A percentile compares a stretch with the other conserved stretches of the same genome.
phyloP scores from a whole-genome alignment of 2,797 vertebrate species.

The Arnoldichthys spilopterus region DNA sequence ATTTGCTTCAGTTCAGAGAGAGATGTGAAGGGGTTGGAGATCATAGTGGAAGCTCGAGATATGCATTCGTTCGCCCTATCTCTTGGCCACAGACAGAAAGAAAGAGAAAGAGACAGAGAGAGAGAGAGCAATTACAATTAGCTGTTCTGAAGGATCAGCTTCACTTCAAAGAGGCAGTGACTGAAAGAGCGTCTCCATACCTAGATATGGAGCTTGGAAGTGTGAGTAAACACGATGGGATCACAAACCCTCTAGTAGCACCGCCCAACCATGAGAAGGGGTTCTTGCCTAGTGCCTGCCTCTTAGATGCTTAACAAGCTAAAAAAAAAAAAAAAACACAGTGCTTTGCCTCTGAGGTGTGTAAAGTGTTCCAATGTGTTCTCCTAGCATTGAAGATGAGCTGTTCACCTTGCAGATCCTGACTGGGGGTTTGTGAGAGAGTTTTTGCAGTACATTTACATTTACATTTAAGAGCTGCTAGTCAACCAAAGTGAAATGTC shows the following conservation, averaged over 20 bases:
- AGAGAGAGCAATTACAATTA: conserved; percentile 75
- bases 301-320: conserved; percentile 66
- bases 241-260: conserved; percentile 81
- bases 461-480: not conserved
- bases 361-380: conserved; percentile 50
- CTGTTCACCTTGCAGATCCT: not conserved
- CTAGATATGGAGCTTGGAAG: conserved; percentile 70
- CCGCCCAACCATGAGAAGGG: conserved; percentile 77
- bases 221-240: conserved; percentile 81
- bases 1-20: conserved; percentile 58
- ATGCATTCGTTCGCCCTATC: conserved; percentile 66
- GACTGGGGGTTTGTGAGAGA: not conserved
- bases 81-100: conserved; percentile 44
- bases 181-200: conserved; percentile 68
- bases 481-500: too few relatives aligned
- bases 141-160: conserved; percentile 80
- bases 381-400: conserved; percentile 14
- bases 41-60: conserved; percentile 63
- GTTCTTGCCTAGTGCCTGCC: conserved; percentile 76
- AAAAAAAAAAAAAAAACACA: conserved; percentile 58
- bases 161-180: conserved; percentile 79
- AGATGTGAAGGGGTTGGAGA: conserved; percentile 57
- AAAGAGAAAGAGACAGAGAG: conserved; percentile 28
- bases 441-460: not conserved
- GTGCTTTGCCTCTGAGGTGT: conserved; percentile 69